Conservation (phyloP, 2,113 vertebrate species). For the Psophia crepitans region DNA sequence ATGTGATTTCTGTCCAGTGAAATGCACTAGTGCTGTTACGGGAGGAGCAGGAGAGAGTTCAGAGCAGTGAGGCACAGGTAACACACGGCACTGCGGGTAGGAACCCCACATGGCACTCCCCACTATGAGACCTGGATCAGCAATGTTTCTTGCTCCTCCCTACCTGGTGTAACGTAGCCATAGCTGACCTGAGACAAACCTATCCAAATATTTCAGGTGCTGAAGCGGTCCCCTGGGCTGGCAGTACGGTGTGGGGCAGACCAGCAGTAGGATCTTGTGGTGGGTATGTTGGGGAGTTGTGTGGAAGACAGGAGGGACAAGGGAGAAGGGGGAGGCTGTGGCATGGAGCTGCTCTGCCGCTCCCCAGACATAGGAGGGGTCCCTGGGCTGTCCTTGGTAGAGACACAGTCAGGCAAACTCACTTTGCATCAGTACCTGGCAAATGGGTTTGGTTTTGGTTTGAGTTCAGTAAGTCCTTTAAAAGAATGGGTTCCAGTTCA, state of each 20-base stretch:
- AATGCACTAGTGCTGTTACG: not conserved
- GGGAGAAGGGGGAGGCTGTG: not conserved
- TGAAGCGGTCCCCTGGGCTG: not conserved
- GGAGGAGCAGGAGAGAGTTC: not conserved
- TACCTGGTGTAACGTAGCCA: not conserved
- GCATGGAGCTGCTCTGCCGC: not conserved
- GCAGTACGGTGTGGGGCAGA: not conserved
- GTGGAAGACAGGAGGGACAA: not conserved
- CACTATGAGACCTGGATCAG: not conserved
- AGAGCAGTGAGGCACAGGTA: not conserved
- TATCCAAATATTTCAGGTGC: not conserved
- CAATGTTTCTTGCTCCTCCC: not conserved
- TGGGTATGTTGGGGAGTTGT: not conserved
- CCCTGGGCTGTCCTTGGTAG: not conserved
- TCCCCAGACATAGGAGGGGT: fast-evolving
- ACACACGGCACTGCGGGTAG: not conserved
- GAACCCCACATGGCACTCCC: not conserved
- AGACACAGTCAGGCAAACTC: not conserved
- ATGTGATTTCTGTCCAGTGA: not conserved
- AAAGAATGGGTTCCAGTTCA: not conserved
- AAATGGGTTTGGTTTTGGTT: not conserved
- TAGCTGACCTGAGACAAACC: not conserved
- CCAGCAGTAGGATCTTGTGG: not conserved
- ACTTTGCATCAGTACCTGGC: not conserved
- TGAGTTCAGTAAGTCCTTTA: not conserved